Evolutionary conservation across 2,113 vertebrate species (phyloP), one percentile per base, ranked within the genome.

Genomic region (Turdus rufiventris): DNA sequence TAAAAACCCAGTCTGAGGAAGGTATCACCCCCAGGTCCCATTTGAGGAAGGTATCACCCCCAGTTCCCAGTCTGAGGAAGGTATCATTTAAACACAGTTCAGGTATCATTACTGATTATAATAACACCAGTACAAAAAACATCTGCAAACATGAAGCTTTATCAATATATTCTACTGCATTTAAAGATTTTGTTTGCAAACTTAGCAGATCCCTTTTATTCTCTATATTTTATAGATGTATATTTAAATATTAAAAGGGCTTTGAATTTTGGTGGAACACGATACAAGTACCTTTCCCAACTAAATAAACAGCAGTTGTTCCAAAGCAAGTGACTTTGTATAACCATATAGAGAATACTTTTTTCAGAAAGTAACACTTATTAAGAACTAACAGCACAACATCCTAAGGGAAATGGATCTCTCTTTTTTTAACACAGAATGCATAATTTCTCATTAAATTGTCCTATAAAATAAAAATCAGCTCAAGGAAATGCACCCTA

Each of bases 401-500:
- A 40, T 48, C 42, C 58, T 68, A 57, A 31, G 15, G 75, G 54
- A 82, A 85, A 82, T 1, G 13, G 10, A 29, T 13, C 24, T 68
- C 24, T 43, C 51, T 53, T 36, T n/a, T 50, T 54, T 25, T 2
- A 70, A 65, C 15, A 62, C 1, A 80, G 38, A 57, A 63, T 62
- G 10, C 5, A 70, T 45, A 36, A 56, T 47, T 77, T 67, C 40
- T 90, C 74, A 85, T 76, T 73, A 70, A 85, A 66, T 9, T 18
- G 19, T 36, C 67, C 63, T 88, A 79, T 58, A 90, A 94, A 60
- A 34, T 58, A 50, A 50, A 91, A 85, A 60, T 68, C 62, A 80
- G 24, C 50, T 76, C 54, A 71, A 79, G 58, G 60, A 93, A 91
- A 88, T 13, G 34, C 29, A 89, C 51, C 53, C 87, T 84, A 89